Evolutionary conservation across 1,140 invertebrate genomes (phyloP), one percentile per base, ranked within the genome.

Genomic region (Penaeus indicus): DNA sequence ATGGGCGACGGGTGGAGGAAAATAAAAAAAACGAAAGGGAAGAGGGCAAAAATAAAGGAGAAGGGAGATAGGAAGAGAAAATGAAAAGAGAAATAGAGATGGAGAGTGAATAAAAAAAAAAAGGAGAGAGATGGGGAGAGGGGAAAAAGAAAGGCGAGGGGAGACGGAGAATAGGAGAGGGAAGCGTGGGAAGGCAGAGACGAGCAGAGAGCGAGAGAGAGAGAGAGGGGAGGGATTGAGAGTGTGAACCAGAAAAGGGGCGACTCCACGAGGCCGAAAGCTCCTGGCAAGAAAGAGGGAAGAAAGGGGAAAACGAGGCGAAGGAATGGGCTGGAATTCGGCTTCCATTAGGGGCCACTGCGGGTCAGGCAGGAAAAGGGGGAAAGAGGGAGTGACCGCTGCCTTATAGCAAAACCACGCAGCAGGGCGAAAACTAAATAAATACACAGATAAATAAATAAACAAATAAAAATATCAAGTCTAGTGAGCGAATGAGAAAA

Each of bases 11-110:
- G 69, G 81, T 32, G 60, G 63, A 62, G 38, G 81, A 63, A 61
- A 83, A 62, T 61, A 54, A 63, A 54, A 83, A 62, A 83, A 54
- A 83, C 47, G 61, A 62, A 63, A n/a, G 32, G 80, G 21, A 47
- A 42, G 25, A 18, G 72, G 25, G 27, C 13, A 32, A 32, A 32
- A 32, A 32, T 32, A 32, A 32, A 32, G 32, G 32, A 32, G 32
- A 0, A 32, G 32, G 32, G 1, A 77, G 18, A 2, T 77, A 16
- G 16, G 72, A 18, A 18, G 32, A 18, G 22, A 32, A 77, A 18
- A 32, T 47, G 0, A 16, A 21, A 22, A 21, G 21, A 21, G 38
- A 38, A 54, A 38, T 13, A 47, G 3, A 47, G 8, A 19, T 47
- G 78, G 77, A 10, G 77, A 42, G 77, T 32, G 77, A 3, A 8